phyloP scores from a whole-genome alignment of 1,140 invertebrate species.

The Lepidurus apus region DNA sequence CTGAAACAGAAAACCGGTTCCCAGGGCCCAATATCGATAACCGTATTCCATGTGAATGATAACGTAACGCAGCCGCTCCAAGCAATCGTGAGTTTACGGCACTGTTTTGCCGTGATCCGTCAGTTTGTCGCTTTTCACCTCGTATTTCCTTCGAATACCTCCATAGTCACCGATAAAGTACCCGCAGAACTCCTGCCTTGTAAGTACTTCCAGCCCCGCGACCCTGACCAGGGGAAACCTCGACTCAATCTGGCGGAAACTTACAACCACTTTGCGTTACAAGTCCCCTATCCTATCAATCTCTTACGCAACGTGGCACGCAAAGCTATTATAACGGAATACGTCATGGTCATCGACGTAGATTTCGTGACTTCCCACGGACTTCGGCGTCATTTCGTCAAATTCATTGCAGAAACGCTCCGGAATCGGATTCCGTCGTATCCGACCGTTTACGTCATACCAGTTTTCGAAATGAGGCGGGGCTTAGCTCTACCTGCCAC shows the following conservation, averaged over 20 bases:
- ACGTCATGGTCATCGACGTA: constrained; percentile 39
- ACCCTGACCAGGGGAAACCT: not conserved
- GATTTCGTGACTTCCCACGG: constrained; percentile 40
- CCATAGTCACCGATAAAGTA: not conserved
- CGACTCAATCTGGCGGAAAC: not conserved
- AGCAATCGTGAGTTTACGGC: not conserved
- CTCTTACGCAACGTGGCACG: constrained; percentile 40
- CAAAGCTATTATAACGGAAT: constrained; percentile 38
- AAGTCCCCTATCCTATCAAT: constrained; percentile 42
- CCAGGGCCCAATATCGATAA: not conserved
- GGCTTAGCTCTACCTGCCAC: constrained; percentile 30
- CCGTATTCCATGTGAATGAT: not conserved
- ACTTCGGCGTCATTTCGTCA: constrained; percentile 27
- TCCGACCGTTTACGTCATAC: not conserved
- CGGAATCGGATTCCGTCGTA: not conserved
- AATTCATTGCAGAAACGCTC: not conserved
- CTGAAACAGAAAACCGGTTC: not conserved
- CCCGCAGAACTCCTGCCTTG: not conserved
- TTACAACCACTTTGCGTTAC: constrained; percentile 34
- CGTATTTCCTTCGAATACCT: not conserved
- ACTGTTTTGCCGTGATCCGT: not conserved
- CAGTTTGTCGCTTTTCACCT: not conserved
- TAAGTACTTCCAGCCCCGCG: not conserved
- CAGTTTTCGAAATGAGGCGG: constrained; percentile 3
- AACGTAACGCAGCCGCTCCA: not conserved